phyloP scores from a whole-genome alignment of 2,888 invertebrate genomes.

The Philaethria dido region DNA sequence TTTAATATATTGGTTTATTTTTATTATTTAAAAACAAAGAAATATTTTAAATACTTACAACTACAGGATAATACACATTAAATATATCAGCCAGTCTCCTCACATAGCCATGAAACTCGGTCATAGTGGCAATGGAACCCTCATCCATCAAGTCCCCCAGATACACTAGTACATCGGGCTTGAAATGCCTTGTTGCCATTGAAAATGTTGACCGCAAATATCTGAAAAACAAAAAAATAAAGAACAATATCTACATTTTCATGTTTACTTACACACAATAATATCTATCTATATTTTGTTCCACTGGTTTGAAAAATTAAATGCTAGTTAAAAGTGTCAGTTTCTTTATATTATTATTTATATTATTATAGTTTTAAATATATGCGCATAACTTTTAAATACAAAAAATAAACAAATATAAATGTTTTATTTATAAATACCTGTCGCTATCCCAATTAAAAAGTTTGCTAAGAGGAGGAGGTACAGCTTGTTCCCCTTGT shows the following conservation, averaged over 20 bases:
- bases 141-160: slow-evolving; percentile 98
- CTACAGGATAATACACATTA: slow-evolving; percentile 58
- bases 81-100: slow-evolving; percentile 85
- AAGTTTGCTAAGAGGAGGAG: slow-evolving; percentile 86
- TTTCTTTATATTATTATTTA: too few relatives aligned
- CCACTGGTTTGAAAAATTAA: too few relatives aligned
- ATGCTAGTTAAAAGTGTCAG: too few relatives aligned
- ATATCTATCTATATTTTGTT: too few relatives aligned
- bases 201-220: slow-evolving; percentile 91
- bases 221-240: slow-evolving; percentile 74
- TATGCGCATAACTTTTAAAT: too few relatives aligned
- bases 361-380: too few relatives aligned
- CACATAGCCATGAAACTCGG: slow-evolving; percentile 90
- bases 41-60: slow-evolving; percentile 59
- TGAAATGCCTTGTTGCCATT: slow-evolving; percentile 86
- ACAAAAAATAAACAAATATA: background rate
- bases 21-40: too few relatives aligned
- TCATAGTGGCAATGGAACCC: slow-evolving; percentile 89
- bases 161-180: slow-evolving; percentile 94
- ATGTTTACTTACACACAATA: too few relatives aligned
- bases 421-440: slow-evolving; percentile 70
- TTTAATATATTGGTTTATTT: too few relatives aligned
- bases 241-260: background rate
- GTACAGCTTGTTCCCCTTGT: slow-evolving; percentile 91
- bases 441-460: slow-evolving; percentile 95